These are phyloP conservation scores for Lasioglossum marginatum DNA, from an alignment of 2,888 invertebrate genomes.

Conservation along the genomic window DNA sequence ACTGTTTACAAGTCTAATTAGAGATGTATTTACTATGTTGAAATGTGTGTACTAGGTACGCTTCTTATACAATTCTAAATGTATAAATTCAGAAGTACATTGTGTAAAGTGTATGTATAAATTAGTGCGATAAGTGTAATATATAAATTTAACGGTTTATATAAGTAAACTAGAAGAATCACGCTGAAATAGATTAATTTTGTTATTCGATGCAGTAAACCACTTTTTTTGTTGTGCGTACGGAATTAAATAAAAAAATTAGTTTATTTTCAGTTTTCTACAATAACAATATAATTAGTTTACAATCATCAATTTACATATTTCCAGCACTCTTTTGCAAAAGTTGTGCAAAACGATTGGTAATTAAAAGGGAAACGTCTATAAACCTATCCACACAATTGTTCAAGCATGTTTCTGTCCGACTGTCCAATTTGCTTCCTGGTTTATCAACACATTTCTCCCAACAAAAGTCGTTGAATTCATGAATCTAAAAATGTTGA, in stretches of 20 bases:
- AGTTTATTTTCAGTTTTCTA: constrained; percentile 13
- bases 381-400: constrained; percentile 98
- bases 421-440: constrained; percentile 93
- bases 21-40: constrained; percentile 17
- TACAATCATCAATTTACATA: constrained; percentile 25
- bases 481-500: constrained; percentile 90
- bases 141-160: constrained; percentile 38
- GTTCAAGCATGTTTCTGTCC: constrained; percentile 94
- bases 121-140: constrained; percentile 29
- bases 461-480: constrained; percentile 98
- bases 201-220: neutral
- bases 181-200: constrained; percentile 19
- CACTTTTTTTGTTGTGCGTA: neutral
- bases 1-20: constrained; percentile 8
- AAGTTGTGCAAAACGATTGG: constrained; percentile 94
- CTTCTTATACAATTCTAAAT: constrained; percentile 19
- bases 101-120: constrained; percentile 29
- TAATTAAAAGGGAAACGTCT: constrained; percentile 94
- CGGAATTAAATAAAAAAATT: constrained; percentile 21
- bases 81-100: constrained; percentile 38
- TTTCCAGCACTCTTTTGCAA: constrained; percentile 89
- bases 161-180: constrained; percentile 35
- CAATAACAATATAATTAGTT: constrained; percentile 16
- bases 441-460: constrained; percentile 98
- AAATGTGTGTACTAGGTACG: neutral